Conservation (phyloP, 2,113 vertebrate species). For the Tapirus terrestris region DNA sequence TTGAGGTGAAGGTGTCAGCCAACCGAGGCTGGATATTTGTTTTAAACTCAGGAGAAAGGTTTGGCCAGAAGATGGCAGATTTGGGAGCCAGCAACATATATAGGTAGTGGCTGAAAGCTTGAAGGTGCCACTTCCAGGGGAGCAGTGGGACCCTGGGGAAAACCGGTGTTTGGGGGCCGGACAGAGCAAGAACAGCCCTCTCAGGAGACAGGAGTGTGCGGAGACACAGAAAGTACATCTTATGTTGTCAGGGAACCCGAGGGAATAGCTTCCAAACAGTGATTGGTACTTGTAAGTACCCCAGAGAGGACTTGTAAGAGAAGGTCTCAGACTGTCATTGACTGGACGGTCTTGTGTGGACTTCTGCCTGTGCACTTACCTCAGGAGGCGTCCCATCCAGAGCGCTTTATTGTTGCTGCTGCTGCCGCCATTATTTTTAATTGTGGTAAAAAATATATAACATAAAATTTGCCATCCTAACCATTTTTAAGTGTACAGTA, state of each 20-base stretch:
- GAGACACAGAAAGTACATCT: accelerated
- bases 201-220: not conserved
- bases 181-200: not conserved
- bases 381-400: not conserved
- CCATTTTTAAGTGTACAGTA: not conserved
- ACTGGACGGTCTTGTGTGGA: no score
- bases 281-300: accelerated
- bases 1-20: no score
- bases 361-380: accelerated
- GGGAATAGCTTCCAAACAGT: no score
- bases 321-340: not conserved
- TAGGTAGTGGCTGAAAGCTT: not conserved
- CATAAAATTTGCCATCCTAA: not conserved
- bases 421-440: not conserved
- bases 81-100: not conserved
- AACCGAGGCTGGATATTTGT: not conserved
- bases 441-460: not conserved
- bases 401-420: not conserved
- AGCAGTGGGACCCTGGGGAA: no score
- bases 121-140: not conserved
- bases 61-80: not conserved
- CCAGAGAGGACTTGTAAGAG: not conserved
- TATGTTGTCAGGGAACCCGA: not conserved
- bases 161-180: not conserved
- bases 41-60: not conserved